Base-by-base conservation (phyloP, 2,113 vertebrate genomes). In the Mionectes macconnelli region DNA sequence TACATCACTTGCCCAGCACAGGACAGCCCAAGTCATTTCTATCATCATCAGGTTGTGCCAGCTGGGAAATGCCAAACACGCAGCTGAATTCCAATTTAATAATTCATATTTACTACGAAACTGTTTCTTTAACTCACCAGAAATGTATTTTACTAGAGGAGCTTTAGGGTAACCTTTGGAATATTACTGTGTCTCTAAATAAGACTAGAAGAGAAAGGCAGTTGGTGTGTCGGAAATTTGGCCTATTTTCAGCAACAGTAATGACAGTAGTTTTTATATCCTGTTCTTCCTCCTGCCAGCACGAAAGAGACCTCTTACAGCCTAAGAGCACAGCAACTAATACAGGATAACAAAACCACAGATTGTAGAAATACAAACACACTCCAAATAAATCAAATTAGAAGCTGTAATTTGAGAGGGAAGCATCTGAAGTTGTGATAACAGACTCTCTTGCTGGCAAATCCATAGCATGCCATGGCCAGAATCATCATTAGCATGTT, bases 371-470 rank as follows among this genome's bases (percentile, higher is more conserved):
- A 95, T 70, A 88, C 2, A 30, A 86, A 84, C 47, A 56, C 13
- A 19, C 39, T 69, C 59, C 62, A 92, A 94, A 87, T 53, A 80
- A 67, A 96, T 81, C 60, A 90, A 92, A 92, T 87, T 31, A 88
- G 28, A 75, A 84, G 40, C 20, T 3, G 6, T 16, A 89, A 81
- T 88, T 86, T 80, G 57, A 84, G 56, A 70, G 35, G 55, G 52
- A 92, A 21, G 56, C 56, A 95, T 56, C 72, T 76, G 39, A 74
- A 6, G 0, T 81, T 92, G 56, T 49, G 69, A 83, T 78, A 95
- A 86, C 39, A 27, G 30, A 57, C n/a, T 50, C 22, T 81, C 55
- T 59, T 88, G 31, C 42, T 96, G 79, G 73, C 76, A 95, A 81
- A 80, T 45, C 30, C 85, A 84, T 5, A 90, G 87, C 42, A 67